Base-by-base conservation (phyloP, 2,113 vertebrate species). In the Solea solea region DNA sequence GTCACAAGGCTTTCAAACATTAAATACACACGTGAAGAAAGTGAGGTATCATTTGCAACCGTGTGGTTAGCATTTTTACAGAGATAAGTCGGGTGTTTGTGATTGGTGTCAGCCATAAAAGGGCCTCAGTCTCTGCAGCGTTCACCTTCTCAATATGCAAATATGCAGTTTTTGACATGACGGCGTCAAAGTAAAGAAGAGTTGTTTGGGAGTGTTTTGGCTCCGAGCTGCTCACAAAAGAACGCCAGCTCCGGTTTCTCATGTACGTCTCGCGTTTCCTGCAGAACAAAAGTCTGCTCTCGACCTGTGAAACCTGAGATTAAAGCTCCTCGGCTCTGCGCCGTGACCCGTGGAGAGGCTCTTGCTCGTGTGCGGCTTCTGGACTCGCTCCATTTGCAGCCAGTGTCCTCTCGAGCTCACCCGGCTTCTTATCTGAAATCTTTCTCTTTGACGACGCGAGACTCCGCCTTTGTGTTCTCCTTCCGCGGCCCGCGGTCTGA, bases 91-190 rank as follows among this genome's bases (percentile, higher is more conserved):
- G 34, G 74, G 60, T 81, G 87, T 64, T 68, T 2, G 8, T 15
- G 14, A 1, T 34, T 40, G 60, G 48, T 46, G 41, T 64, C 57
- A 63, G 58, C 72, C 51, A 71, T 1, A 12, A 50, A 74, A 65
- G 64, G 14, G 13, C 15, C 10, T 14, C 56, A 80, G 73, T 82
- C 55, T 0, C 6, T 25, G 46, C 42, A 16, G 14, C 51, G 34
- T 78, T 66, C 50, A 60, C n/a, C 21, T 49, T 57, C 44, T 70
- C 60, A 48, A 59, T 69, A 86, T 64, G 74, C 70, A 88, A 89
- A 88, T 53, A 25, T 11, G 10, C 41, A 41, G 40, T 14, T 56
- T 75, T 46, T 16, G 9, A 41, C 10, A 25, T 0, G 13, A 12
- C 21, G 7, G 46, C 14, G 10, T 13, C 14, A 14, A 53, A 4